phyloP scores from a whole-genome alignment of 2,113 vertebrate genomes.

The Garra rufa region DNA sequence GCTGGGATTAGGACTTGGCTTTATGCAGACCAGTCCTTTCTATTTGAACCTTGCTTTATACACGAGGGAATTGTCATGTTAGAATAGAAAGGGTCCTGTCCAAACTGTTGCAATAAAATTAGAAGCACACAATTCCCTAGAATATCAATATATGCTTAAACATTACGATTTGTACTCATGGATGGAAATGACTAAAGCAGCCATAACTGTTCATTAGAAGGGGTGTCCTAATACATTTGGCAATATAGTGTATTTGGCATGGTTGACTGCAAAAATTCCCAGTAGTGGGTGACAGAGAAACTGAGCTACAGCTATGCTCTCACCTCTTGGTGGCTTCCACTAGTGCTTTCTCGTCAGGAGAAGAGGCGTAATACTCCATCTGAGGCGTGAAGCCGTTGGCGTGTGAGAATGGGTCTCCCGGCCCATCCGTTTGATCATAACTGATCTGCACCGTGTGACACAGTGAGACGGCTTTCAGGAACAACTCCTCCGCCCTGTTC shows the following conservation, averaged over 20 bases:
- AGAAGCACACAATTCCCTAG: too few relatives aligned
- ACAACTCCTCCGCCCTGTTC: constrained; percentile 87
- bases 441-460: constrained; percentile 98
- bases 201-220: too few relatives aligned
- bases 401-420: constrained; percentile 80
- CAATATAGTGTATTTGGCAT: neutral
- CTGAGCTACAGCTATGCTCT: neutral
- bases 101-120: too few relatives aligned
- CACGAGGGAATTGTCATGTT: too few relatives aligned
- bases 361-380: constrained; percentile 95
- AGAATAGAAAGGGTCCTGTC: too few relatives aligned
- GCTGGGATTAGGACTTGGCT: too few relatives aligned
- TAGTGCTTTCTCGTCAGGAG: constrained; percentile 96
- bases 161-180: too few relatives aligned
- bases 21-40: too few relatives aligned
- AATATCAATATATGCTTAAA: too few relatives aligned
- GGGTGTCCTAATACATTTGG: too few relatives aligned
- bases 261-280: neutral
- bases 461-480: constrained; percentile 93
- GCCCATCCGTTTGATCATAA: constrained; percentile 82
- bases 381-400: constrained; percentile 77
- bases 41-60: too few relatives aligned
- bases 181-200: too few relatives aligned
- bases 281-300: neutral
- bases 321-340: constrained; percentile 95